Percentiles rank a stretch among this genome's conserved stretches.
These are phyloP conservation scores for Caretta caretta DNA, from an alignment of 2,113 vertebrate species.

Conservation along the genomic window DNA sequence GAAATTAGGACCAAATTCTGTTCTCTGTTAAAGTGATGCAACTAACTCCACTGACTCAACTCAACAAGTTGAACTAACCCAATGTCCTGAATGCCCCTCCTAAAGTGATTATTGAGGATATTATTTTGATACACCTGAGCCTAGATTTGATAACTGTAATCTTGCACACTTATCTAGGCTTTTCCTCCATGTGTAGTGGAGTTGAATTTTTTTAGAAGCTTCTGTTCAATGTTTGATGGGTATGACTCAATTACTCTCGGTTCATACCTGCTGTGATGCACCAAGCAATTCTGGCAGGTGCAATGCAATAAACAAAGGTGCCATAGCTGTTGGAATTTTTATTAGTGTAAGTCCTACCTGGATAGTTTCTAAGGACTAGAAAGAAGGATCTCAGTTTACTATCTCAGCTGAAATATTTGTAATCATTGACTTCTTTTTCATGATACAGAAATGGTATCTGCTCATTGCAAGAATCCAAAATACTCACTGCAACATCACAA, in stretches of 20 bases:
- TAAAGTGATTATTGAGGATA: background rate
- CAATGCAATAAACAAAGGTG: background rate
- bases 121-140: background rate
- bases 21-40: background rate
- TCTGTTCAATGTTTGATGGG: background rate
- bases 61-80: background rate
- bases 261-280: background rate
- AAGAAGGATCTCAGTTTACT: background rate
- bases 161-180: background rate
- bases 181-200: background rate
- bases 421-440: slow-evolving; percentile 45
- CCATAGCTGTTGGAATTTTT: slow-evolving; percentile 27
- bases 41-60: background rate
- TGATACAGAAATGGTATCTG: slow-evolving; percentile 17
- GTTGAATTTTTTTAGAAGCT: background rate
- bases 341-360: slow-evolving; percentile 20
- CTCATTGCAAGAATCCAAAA: slow-evolving; percentile 10
- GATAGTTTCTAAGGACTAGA: background rate
- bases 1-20: background rate
- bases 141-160: background rate
- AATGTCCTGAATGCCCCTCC: background rate
- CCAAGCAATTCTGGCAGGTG: background rate
- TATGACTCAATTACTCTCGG: background rate
- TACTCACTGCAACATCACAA: background rate
- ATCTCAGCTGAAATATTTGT: slow-evolving; percentile 6